phyloP scores from a whole-genome alignment of 2,797 vertebrate species.

The Kryptopterus vitreolus region DNA sequence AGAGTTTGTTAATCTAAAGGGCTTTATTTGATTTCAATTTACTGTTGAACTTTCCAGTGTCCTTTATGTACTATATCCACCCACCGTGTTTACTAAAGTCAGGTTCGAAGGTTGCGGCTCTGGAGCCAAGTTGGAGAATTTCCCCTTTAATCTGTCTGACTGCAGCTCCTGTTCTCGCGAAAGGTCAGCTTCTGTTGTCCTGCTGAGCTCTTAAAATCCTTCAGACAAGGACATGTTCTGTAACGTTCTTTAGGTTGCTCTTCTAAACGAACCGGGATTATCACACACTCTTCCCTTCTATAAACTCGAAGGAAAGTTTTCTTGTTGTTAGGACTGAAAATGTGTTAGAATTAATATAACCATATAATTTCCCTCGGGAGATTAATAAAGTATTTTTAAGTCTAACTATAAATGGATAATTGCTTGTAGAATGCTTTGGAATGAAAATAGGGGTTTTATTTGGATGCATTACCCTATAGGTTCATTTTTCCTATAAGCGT shows the following conservation, averaged over 20 bases:
- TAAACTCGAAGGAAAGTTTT: not conserved
- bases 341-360: no score
- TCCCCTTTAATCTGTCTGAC: conserved; percentile 15
- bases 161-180: not conserved
- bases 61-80: not conserved
- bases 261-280: not conserved
- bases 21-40: no score
- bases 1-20: no score
- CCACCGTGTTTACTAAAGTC: not conserved
- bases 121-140: not conserved
- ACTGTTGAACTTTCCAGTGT: not conserved
- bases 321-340: not conserved
- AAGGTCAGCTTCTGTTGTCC: conserved; percentile 27
- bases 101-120: not conserved
- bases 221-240: not conserved
- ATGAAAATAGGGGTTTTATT: not conserved
- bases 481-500: not conserved
- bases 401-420: not conserved
- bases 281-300: no score
- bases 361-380: no score
- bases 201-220: conserved; percentile 24
- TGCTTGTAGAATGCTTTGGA: not conserved
- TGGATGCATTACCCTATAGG: not conserved
- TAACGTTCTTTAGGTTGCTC: not conserved
- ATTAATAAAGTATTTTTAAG: no score